phyloP scores from a whole-genome alignment of 2,797 vertebrate genomes.

The Onychomys torridus region DNA sequence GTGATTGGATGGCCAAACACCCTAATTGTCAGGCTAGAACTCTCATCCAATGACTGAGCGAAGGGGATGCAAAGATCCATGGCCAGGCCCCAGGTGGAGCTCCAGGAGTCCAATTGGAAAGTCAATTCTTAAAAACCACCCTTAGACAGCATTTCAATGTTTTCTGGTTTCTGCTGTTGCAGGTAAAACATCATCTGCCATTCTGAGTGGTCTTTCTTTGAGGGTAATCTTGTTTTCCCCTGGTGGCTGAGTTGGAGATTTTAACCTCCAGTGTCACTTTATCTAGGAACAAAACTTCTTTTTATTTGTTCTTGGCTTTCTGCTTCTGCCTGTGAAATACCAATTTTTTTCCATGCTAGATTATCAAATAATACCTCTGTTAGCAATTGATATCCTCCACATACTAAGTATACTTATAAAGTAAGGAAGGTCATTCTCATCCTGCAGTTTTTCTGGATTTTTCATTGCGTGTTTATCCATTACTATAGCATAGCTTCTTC shows the following conservation, averaged over 20 bases:
- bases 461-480: background rate
- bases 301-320: background rate
- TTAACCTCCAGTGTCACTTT: background rate
- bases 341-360: background rate
- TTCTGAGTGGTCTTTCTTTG: background rate
- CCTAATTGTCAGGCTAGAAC: no score
- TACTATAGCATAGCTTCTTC: background rate
- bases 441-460: background rate
- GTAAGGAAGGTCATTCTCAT: background rate
- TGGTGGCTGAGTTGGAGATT: background rate
- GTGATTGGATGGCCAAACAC: no score
- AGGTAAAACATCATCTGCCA: no score
- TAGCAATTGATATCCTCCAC: background rate
- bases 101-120: no score
- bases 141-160: background rate
- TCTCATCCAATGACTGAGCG: no score
- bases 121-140: background rate
- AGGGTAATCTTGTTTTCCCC: background rate
- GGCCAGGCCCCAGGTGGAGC: no score
- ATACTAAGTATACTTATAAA: background rate
- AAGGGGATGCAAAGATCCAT: no score
- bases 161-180: background rate
- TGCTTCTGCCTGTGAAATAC: background rate
- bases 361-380: background rate
- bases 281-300: background rate